Evolutionary conservation across 2,113 vertebrate genomes (phyloP).

Genomic region (Nycticorax nycticorax): DNA sequence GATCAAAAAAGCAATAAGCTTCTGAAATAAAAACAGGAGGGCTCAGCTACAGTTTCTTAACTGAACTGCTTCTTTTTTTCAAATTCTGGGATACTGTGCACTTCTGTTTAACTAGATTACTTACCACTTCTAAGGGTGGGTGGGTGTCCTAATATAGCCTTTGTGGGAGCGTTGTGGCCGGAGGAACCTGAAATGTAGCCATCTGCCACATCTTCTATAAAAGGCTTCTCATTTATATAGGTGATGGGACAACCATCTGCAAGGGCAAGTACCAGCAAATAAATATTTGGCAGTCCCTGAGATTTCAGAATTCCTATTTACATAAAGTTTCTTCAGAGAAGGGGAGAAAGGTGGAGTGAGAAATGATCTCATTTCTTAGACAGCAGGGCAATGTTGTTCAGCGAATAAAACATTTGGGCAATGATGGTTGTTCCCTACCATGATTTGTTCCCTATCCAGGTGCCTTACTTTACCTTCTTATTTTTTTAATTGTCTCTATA

Average conservation of each 20-base stretch:
- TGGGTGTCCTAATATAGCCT: not conserved
- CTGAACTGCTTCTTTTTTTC: not conserved
- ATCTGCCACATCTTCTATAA: not conserved
- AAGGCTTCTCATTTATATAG: not conserved
- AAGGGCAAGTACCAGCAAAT: not conserved
- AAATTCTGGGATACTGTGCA: not conserved
- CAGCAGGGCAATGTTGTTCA: not conserved
- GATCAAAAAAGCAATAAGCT: not conserved
- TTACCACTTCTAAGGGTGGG: not conserved
- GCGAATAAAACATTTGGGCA: not conserved
- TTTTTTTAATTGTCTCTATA: not conserved
- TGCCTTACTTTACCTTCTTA: not conserved
- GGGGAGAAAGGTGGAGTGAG: not conserved
- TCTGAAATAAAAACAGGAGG: not conserved
- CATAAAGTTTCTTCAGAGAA: not conserved
- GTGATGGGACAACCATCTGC: not conserved
- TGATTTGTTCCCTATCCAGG: not conserved
- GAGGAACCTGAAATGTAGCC: not conserved
- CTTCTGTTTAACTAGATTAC: not conserved
- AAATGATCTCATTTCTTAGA: not conserved
- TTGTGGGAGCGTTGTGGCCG: not conserved
- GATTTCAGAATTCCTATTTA: not conserved
- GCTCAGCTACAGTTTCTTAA: not conserved
- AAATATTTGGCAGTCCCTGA: not conserved
- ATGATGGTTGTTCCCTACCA: not conserved